Base-by-base conservation (phyloP, 2,888 invertebrate species). In the Frankliniella intonsa region DNA sequence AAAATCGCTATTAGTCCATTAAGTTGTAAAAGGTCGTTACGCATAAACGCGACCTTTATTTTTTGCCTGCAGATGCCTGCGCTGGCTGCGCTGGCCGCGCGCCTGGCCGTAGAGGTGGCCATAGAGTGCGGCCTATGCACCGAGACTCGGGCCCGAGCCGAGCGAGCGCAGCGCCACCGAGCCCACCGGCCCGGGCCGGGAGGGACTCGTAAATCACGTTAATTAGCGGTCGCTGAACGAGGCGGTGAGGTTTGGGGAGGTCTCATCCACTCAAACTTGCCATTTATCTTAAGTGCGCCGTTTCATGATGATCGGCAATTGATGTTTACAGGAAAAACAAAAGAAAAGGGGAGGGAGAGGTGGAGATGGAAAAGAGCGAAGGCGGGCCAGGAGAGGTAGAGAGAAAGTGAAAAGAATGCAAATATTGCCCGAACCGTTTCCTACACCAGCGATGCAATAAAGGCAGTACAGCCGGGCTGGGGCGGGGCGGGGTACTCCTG, bases 231-330 rank as follows among this genome's bases (percentile, higher is more conserved):
- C 69, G 22, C 11, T 76, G 69, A 25, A 22, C 69, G 69, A 76
- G 38, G 38, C 38, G 38, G 38, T 38, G 38, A 38, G 38, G 8
- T 76, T 76, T 76, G 69, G 69, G 69, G 69, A 76, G 69, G 69
- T 76, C 69, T 76, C n/a, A 17, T 7, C 62, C 62, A 62, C 62
- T 76, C 69, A 76, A 76, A 76, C 25, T 76, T 76, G 11, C 69
- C 69, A 25, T 76, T 76, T 76, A 76, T 76, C 25, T 38, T 38
- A 38, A 38, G 38, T 38, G 38, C 38, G 38, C 38, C 38, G 5
- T 38, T 38, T 38, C 38, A 38, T 38, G 38, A 38, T 38, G 38
- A 38, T 38, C 38, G 38, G 38, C 38, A 38, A 38, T 38, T 38
- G 38, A 38, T 38, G 38, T 38, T 38, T 38, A 38, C 38, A 38